Evolutionary conservation across 2,888 invertebrate species (phyloP), one percentile per base, ranked within the genome.

Genomic region (Cheilosia pagana): DNA sequence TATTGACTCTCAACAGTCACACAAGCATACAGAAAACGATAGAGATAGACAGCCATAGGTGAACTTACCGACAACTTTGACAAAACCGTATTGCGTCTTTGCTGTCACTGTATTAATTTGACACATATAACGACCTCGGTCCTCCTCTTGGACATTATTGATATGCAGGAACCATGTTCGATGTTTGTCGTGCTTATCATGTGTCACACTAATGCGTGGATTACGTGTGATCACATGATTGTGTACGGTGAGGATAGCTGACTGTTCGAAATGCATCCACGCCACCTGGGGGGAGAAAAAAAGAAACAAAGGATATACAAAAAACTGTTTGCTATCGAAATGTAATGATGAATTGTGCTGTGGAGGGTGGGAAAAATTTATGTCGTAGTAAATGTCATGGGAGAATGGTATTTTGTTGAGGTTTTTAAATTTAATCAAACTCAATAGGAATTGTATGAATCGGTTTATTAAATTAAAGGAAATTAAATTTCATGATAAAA

Each of bases 231-330:
- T 98, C 91, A 98, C 98, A 93, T 98, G 97, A 92, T 96, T 97
- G 93, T 98, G 97, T 65, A 98, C 97, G 55, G 98, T 97, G 90
- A 98, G 92, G 90, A 98, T 98, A 60, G 98, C 97, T 67, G 97
- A 97, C 92, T 97, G 97, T 92, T 98, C 98, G 92, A 96, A 97
- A 92, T 98, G 96, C 96, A 98, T 98, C 98, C 98, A 98, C 89
- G 98, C 98, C 87, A 98, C 97, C 98, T 98, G 93, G 52, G 93
- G 52, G 35, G 59, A 53, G 74, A 72, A 79, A 31, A 78, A 63
- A 75, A 23, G 5, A 50, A 23, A 14, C 3, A 7, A 50, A 6
- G 45, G 3, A 10, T 21, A 19, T 1, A 48, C 10, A 19, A 48
- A 48, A 21, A 19, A 48, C 0, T n/a, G 21, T 41, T 41, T 41